phyloP scores from a whole-genome alignment of 1,140 invertebrate species.

The Drosophila sulfurigaster region DNA sequence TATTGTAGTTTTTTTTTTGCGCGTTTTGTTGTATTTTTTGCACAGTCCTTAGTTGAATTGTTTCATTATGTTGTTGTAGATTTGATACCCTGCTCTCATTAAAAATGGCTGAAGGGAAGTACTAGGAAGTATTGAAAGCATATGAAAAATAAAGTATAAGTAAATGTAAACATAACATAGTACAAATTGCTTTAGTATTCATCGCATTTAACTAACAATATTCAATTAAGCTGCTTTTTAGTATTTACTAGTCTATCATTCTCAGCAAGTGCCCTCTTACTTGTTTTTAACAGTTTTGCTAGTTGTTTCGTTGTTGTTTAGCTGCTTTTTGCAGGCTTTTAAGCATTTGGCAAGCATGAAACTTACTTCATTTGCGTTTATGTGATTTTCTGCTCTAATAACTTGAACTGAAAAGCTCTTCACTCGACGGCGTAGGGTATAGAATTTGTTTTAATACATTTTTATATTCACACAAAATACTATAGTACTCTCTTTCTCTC shows the following conservation, averaged over 20 bases:
- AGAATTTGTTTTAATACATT: background rate
- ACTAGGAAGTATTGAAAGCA: background rate
- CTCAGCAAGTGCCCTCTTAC: no score
- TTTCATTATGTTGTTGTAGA: slow-evolving; percentile 49
- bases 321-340: slow-evolving; percentile 74
- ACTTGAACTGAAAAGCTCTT: slow-evolving; percentile 54
- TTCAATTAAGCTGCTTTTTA: background rate
- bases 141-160: background rate
- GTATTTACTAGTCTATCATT: slow-evolving; percentile 1
- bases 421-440: background rate
- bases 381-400: slow-evolving; percentile 80
- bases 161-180: background rate
- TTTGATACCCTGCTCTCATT: slow-evolving; percentile 33
- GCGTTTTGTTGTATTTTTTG: slow-evolving; percentile 25
- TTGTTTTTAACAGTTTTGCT: slow-evolving; percentile 28
- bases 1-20: slow-evolving; percentile 28
- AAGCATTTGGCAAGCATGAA: slow-evolving; percentile 74
- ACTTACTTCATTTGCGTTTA: slow-evolving; percentile 83
- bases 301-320: slow-evolving; percentile 39
- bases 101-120: background rate
- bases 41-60: slow-evolving; percentile 59
- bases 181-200: no score
- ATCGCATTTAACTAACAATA: background rate
- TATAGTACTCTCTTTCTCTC: background rate
- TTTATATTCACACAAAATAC: background rate